phyloP scores from a whole-genome alignment of 2,888 invertebrate genomes.

The Embidobia sp. region DNA sequence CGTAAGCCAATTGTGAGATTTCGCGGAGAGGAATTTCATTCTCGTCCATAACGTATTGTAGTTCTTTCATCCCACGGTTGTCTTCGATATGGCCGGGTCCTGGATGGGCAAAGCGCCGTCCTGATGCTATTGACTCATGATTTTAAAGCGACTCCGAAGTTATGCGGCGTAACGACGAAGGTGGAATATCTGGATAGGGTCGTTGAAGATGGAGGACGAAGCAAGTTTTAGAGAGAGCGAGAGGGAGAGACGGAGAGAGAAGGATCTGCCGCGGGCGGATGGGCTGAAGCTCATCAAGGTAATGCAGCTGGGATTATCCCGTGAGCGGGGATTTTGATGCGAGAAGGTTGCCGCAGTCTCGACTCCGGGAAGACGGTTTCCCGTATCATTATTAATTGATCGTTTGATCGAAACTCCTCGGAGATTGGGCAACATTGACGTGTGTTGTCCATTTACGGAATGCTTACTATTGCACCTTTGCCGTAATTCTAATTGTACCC shows the following conservation, averaged over 20 bases:
- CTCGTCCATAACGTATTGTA: slow-evolving; percentile 26
- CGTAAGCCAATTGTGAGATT: slow-evolving; percentile 20
- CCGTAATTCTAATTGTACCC: slow-evolving; percentile 42
- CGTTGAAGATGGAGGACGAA: slow-evolving; percentile 66
- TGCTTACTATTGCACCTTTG: slow-evolving; percentile 22
- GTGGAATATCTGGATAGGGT: slow-evolving; percentile 64
- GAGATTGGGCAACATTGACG: slow-evolving; percentile 70
- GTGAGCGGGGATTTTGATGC: slow-evolving; percentile 73
- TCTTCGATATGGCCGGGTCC: slow-evolving; percentile 3
- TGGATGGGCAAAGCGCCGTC: slow-evolving; percentile 8
- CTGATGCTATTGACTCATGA: slow-evolving; percentile 65
- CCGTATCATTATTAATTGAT: slow-evolving; percentile 79
- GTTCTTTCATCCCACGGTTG: slow-evolving; percentile 11
- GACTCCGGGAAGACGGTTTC: slow-evolving; percentile 72
- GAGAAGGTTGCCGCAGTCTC: slow-evolving; percentile 65
- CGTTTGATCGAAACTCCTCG: slow-evolving; percentile 77
- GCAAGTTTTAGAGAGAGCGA: background rate
- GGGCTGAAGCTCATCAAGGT: slow-evolving; percentile 79
- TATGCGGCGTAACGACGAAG: slow-evolving; percentile 65
- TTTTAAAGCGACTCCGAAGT: slow-evolving; percentile 66
- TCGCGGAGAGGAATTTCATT: slow-evolving; percentile 9
- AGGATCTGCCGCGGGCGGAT: slow-evolving; percentile 53
- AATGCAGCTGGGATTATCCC: slow-evolving; percentile 81
- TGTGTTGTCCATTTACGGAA: slow-evolving; percentile 63
- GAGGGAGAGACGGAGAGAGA: slow-evolving; percentile 12